These are phyloP conservation scores for Propithecus deckenii DNA, from an alignment of 2,797 vertebrate genomes.

Conservation along the genomic window DNA sequence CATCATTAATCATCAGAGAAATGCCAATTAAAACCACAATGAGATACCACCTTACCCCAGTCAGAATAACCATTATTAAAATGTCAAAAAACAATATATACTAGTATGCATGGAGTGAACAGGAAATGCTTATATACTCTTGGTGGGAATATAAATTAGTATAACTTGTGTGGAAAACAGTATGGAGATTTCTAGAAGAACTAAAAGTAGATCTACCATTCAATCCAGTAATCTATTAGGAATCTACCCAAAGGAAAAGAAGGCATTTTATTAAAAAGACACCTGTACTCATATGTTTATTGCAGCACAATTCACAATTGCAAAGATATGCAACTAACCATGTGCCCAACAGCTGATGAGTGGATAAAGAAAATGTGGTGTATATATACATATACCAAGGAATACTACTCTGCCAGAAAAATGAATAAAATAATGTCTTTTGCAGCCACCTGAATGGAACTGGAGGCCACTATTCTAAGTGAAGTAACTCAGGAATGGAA, in stretches of 20 bases:
- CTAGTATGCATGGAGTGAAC: background rate
- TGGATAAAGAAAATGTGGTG: background rate
- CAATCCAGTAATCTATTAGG: background rate
- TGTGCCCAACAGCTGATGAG: background rate
- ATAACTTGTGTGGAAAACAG: background rate
- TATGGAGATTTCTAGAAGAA: background rate
- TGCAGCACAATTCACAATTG: background rate
- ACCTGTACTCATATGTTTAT: background rate
- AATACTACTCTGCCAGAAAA: background rate
- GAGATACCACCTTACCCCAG: background rate
- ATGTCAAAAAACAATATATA: background rate
- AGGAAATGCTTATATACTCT: background rate
- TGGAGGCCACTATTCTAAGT: background rate
- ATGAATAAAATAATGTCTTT: background rate
- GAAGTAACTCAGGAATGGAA: background rate
- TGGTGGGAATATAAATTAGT: background rate
- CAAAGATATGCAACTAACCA: background rate
- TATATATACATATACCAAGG: too few species aligned
- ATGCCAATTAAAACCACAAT: background rate
- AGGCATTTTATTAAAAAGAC: background rate
- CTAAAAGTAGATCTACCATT: background rate
- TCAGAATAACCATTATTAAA: background rate
- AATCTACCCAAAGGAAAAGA: background rate
- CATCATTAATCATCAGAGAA: background rate
- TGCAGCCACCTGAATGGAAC: background rate